A percentile compares a stretch with the other conserved stretches of the same genome.
phyloP scores from a whole-genome alignment of 2,113 vertebrate species.

The Gobio gobio region DNA sequence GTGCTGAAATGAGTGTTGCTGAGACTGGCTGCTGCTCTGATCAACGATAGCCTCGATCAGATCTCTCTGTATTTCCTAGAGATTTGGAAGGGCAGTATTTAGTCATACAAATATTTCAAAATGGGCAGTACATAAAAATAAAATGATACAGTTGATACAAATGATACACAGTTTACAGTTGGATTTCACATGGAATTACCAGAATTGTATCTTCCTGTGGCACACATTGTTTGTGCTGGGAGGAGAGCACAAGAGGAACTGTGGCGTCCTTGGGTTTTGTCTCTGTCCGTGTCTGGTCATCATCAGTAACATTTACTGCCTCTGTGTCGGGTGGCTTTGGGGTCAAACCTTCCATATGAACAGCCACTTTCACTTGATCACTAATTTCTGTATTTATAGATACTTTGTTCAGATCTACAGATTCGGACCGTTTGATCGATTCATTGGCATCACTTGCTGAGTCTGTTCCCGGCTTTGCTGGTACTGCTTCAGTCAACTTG shows the following conservation, averaged over 20 bases:
- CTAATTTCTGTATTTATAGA: neutral
- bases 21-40: conserved; percentile 47
- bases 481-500: neutral
- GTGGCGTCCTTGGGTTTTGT: neutral
- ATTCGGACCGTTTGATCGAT: neutral
- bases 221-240: neutral
- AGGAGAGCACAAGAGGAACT: neutral
- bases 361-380: neutral
- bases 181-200: conserved; percentile 52
- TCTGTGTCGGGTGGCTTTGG: neutral
- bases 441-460: neutral
- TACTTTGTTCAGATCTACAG: neutral
- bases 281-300: neutral
- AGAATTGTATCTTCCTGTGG: neutral
- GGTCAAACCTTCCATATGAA: neutral
- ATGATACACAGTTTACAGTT: neutral
- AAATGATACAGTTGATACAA: neutral
- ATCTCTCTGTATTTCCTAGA: conserved; percentile 72
- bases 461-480: neutral
- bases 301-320: neutral
- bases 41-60: conserved; percentile 71
- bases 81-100: neutral
- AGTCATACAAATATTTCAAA: neutral
- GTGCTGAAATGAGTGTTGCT: conserved; percentile 50
- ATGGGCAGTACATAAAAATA: neutral